A percentile compares a stretch with the other conserved stretches of the same genome.
These are phyloP conservation scores for Abrostola tripartita DNA, from an alignment of 2,888 invertebrate genomes.

Conservation along the genomic window DNA sequence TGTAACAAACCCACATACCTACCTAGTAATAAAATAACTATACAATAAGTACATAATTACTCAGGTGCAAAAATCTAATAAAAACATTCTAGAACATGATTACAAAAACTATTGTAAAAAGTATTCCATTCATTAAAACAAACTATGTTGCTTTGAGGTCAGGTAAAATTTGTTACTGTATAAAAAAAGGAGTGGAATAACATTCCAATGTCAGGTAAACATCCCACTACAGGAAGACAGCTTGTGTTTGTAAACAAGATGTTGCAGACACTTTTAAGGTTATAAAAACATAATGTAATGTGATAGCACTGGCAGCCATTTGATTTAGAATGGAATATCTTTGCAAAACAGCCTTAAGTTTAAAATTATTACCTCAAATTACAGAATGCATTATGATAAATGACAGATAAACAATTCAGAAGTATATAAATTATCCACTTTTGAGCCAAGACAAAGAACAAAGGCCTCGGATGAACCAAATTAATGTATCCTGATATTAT, in stretches of 20 bases:
- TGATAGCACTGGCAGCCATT: background rate
- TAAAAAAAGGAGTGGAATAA: background rate
- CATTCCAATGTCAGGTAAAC: background rate
- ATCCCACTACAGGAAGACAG: slow-evolving; percentile 4
- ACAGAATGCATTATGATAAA: too few relatives aligned
- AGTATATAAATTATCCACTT: background rate
- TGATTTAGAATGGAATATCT: too few relatives aligned
- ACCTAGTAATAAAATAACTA: background rate
- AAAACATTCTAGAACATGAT: background rate
- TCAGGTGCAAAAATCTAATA: slow-evolving; percentile 4
- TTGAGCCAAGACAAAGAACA: background rate
- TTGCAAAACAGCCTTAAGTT: too few relatives aligned
- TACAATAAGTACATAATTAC: background rate
- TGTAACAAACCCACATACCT: too few relatives aligned
- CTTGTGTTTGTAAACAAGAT: slow-evolving; percentile 39
- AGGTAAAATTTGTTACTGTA: slow-evolving; percentile 31
- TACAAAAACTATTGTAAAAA: background rate
- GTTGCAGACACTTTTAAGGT: slow-evolving; percentile 7
- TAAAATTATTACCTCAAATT: too few relatives aligned
- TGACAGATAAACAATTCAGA: too few relatives aligned
- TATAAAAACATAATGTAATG: background rate
- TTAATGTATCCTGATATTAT: background rate
- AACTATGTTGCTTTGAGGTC: background rate
- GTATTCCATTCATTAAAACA: background rate
- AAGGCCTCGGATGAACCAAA: background rate